Evolutionary conservation across 2,113 vertebrate genomes (phyloP).

Genomic region (Brevimyrus niger): DNA sequence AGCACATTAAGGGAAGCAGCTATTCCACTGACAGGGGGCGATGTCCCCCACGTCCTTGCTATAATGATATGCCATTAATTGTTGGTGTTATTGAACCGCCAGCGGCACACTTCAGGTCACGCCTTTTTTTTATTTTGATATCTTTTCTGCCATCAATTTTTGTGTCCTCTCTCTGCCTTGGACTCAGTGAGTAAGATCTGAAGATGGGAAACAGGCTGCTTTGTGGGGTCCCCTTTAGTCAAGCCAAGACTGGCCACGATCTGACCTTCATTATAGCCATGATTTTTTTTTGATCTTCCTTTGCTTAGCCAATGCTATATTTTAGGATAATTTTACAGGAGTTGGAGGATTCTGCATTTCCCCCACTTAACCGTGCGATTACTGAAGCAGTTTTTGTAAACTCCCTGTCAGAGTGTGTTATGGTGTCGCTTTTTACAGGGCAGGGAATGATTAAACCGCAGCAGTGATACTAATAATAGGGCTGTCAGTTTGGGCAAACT

Average conservation of each 20-base stretch:
- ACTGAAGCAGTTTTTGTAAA: neutral
- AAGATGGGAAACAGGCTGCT: neutral
- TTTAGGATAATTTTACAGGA: neutral
- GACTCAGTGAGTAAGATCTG: too few species aligned
- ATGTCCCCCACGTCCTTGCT: slow-evolving; percentile 31
- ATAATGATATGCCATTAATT: slow-evolving; percentile 38
- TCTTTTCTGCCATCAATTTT: neutral
- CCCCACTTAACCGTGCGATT: neutral
- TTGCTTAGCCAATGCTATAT: neutral
- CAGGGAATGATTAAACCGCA: neutral
- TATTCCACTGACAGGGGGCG: slow-evolving; percentile 10
- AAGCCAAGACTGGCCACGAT: neutral
- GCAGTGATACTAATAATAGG: neutral
- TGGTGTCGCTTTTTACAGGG: neutral
- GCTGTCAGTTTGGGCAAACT: neutral
- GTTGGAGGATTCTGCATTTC: neutral
- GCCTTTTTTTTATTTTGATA: neutral
- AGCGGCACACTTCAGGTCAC: neutral
- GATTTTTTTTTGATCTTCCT: neutral
- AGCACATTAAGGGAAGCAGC: slow-evolving; percentile 34
- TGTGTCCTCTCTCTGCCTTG: neutral
- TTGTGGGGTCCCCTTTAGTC: neutral
- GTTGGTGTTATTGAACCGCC: slow-evolving; percentile 33
- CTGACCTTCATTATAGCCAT: neutral
- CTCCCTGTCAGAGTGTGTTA: neutral